Percentiles rank a stretch among this genome's conserved stretches.
Evolutionary conservation across 2,888 invertebrate genomes (phyloP).

Genomic region (Beris morrisii): DNA sequence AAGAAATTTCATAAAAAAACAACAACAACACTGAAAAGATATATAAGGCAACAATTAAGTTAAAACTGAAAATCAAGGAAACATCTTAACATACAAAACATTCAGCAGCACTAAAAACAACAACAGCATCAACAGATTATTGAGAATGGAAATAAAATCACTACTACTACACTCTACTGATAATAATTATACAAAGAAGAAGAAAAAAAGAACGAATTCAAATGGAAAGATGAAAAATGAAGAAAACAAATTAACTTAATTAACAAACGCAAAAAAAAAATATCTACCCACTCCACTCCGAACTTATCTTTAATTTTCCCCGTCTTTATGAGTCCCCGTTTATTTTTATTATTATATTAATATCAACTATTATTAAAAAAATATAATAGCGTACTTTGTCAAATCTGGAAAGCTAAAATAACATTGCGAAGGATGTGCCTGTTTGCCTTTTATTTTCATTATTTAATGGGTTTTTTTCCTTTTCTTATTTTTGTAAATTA

Average conservation of each 20-base stretch:
- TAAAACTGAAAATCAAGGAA: slow-evolving; percentile 10
- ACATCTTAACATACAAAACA: slow-evolving; percentile 7
- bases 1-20: slow-evolving; percentile 36
- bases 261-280: too few species aligned
- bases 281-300: not conserved
- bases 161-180: slow-evolving; percentile 1
- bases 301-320: slow-evolving; percentile 4
- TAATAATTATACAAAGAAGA: not conserved
- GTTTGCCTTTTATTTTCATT: slow-evolving; percentile 14
- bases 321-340: slow-evolving; percentile 17
- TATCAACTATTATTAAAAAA: slow-evolving; percentile 25
- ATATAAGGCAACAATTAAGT: slow-evolving; percentile 23
- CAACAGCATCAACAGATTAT: not conserved
- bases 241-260: too few species aligned
- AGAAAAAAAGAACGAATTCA: slow-evolving; percentile 5
- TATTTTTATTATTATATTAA: slow-evolving; percentile 24
- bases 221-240: too few species aligned
- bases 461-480: too few species aligned
- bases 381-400: slow-evolving; percentile 22
- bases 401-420: slow-evolving; percentile 24
- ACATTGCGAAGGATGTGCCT: slow-evolving; percentile 30
- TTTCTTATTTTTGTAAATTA: slow-evolving; percentile 8
- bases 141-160: not conserved
- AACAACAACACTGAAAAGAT: slow-evolving; percentile 13
- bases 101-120: not conserved